phyloP scores from a whole-genome alignment of 2,888 invertebrate species.

The Autographa pulchrina region DNA sequence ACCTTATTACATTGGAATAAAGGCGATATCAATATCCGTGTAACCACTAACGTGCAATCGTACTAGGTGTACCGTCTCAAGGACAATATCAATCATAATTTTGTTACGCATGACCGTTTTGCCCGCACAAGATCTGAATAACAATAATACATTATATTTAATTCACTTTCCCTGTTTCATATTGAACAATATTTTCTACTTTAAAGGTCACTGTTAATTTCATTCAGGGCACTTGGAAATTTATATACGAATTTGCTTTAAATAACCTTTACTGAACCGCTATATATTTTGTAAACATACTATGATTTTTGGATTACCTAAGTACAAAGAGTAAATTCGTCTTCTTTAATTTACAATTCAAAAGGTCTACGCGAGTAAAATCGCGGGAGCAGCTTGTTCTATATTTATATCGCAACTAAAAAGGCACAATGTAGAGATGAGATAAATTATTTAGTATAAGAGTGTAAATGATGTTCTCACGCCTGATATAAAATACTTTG shows the following conservation, averaged over 20 bases:
- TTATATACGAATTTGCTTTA: neutral
- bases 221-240: neutral
- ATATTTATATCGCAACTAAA: neutral
- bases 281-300: neutral
- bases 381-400: neutral
- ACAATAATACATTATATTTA: constrained; percentile 33
- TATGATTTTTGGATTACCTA: constrained; percentile 6
- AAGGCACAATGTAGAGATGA: neutral
- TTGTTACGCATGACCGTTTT: constrained; percentile 36
- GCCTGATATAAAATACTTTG: neutral
- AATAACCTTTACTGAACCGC: neutral
- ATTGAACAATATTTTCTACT: neutral
- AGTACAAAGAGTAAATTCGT: no score
- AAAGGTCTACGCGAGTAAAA: constrained; percentile 2
- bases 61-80: constrained; percentile 38
- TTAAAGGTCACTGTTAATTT: neutral
- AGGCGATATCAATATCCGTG: neutral
- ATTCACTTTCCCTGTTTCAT: constrained; percentile 7
- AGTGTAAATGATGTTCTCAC: neutral
- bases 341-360: no score
- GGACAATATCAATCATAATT: constrained; percentile 51
- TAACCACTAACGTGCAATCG: neutral
- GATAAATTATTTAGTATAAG: no score
- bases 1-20: neutral
- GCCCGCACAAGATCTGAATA: constrained; percentile 31